Percentiles rank a stretch among this genome's conserved stretches.
phyloP scores from a whole-genome alignment of 2,797 vertebrate genomes.

The Malurus splendens region DNA sequence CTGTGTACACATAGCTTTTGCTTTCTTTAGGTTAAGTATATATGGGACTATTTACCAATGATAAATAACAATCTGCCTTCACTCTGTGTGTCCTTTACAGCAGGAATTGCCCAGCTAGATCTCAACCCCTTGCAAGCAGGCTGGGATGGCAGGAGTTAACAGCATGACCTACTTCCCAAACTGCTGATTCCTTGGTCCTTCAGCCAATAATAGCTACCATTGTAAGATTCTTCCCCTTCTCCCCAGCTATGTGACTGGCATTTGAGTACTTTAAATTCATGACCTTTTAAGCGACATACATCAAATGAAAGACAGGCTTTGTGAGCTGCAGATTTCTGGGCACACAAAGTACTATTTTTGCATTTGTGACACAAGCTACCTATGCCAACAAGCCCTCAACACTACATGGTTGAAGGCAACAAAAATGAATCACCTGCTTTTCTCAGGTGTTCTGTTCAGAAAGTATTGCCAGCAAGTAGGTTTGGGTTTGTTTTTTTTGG shows the following conservation, averaged over 20 bases:
- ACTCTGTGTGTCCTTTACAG: not conserved
- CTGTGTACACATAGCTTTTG: not conserved
- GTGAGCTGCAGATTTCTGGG: not conserved
- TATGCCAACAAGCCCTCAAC: not conserved
- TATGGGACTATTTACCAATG: not conserved
- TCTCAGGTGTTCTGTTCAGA: not conserved
- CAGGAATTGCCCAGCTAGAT: not conserved
- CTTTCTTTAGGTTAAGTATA: not conserved
- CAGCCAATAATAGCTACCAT: conserved; percentile 33
- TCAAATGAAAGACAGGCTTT: conserved; percentile 45
- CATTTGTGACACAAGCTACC: not conserved
- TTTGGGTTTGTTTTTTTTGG: too few species aligned
- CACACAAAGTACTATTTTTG: not conserved
- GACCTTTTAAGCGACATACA: conserved; percentile 46
- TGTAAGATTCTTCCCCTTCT: conserved; percentile 2
- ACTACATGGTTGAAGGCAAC: not conserved
- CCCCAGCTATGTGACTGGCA: conserved; percentile 19
- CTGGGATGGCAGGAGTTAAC: conserved; percentile 30
- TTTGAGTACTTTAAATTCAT: conserved; percentile 27
- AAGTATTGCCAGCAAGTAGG: not conserved
- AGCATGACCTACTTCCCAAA: conserved; percentile 42
- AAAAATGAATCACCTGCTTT: not conserved
- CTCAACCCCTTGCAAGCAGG: not conserved
- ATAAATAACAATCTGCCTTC: not conserved
- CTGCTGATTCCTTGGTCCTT: conserved; percentile 15